Base-by-base conservation (phyloP, 1,140 invertebrate genomes). In the Leptinotarsa lineolata region DNA sequence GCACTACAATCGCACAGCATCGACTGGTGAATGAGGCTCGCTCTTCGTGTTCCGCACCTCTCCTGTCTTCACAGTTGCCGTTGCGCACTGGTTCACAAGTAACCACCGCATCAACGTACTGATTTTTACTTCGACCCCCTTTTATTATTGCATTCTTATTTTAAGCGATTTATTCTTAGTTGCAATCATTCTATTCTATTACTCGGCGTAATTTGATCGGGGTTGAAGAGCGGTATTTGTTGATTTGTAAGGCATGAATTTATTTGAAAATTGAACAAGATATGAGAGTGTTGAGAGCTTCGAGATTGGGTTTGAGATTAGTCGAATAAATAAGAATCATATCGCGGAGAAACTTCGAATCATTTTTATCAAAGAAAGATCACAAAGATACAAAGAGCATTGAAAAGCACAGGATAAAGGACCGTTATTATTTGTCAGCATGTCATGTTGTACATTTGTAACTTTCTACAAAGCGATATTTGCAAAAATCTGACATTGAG, bases 11-110 rank as follows among this genome's bases (percentile, higher is more conserved):
- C 30, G 15, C 16, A 21, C 70, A 65, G 21, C 59, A 45, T 59
- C 45, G 30, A 21, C 48, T 67, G 60, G 60, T 21, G 21, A 54
- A 13, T 21, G 24, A 20, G 45, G 45, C 21, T 66, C 18, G 44
- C 18, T 72, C 60, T 61, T 70, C 63, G 67, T 73, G 45, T 54
- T 58, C 77, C 76, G 73, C 76, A 74, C 77, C 75, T 74, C 79
- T 54, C 73, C 58, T 75, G 67, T 73, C 72, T 67, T 74, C 77
- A 70, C 74, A 71, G 48, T 54, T 58, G 73, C 66, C 79, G 81
- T 83, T 82, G 81, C 82, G 82, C 82, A 83, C 79, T 83, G 81
- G 78, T 80, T 82, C 82, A 83, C 79, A 82, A 80, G 78, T 80
- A 81, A 82, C 80, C 81, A 80, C 82, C 80, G 81, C 81, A 83